Evolutionary conservation across 2,797 vertebrate species (phyloP), one percentile per base, ranked within the genome.

Genomic region (Neosilurus mollespiculum): DNA sequence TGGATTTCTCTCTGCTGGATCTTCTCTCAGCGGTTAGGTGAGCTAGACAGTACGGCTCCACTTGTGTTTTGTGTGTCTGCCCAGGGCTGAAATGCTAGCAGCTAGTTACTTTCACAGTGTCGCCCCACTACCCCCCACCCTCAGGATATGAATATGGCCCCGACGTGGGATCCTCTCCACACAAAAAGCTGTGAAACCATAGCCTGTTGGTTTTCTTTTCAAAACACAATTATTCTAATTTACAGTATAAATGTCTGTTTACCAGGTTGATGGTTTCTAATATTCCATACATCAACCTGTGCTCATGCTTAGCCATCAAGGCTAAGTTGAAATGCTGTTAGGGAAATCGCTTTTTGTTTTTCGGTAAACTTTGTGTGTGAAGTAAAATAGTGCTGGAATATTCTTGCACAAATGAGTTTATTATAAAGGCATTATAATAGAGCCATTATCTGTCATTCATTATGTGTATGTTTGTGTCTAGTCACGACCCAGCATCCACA

Each of bases 401-500:
- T 49, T n/a, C 34, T 24, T 64, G 1, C 12, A n/a, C 37, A 70
- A 12, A n/a, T 70, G 5, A 49, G 1, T 43, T 43, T 51, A 12
- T 70, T 14, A 14, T 51, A 70, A 70, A 51, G 10, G 34, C 5
- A 5, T 34, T 12, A 24, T 75, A 20, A 37, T 22, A 5, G 11
- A 75, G 11, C 56, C 15, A 1, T 77, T n/a, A 10, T 62, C 11
- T 2, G n/a, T 18, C 4, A 2, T 51, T 78, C 34, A 9, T 16
- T 4, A 0, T 56, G 26, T 78, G 34, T 22, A 10, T 15, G 18
- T 80, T 12, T 81, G 49, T 82, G 37, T 87, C 6, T 84, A 97
- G 96, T 91, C 95, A 96, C n/a, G 96, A 97, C 43, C 86, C 94
- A 77, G 90, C 93, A 56, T 93, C 94, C 53, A 93, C 95, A n/a